A percentile compares a stretch with the other conserved stretches of the same genome.
These are phyloP conservation scores for Eilema depressum DNA, from an alignment of 2,888 invertebrate species.

Conservation along the genomic window DNA sequence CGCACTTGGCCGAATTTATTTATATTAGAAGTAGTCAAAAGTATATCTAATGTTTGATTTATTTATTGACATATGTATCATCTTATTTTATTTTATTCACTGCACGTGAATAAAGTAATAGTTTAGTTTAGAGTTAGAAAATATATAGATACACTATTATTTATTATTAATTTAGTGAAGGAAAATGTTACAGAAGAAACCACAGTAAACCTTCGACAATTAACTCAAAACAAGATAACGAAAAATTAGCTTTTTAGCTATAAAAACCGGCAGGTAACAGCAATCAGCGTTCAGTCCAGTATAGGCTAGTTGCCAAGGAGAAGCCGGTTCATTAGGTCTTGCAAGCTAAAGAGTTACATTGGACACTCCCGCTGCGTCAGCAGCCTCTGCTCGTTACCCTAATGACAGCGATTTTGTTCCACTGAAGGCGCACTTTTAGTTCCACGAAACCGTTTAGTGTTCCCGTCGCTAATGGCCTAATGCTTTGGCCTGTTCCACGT, in stretches of 20 bases:
- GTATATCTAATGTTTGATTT: too few species aligned
- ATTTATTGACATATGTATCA: too few species aligned
- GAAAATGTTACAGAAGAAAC: neutral
- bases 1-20: too few species aligned
- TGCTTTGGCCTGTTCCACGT: slow-evolving; percentile 70
- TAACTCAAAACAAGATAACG: slow-evolving; percentile 29
- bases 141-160: neutral
- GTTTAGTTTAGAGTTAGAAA: too few species aligned
- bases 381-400: slow-evolving; percentile 81
- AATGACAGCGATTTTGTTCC: slow-evolving; percentile 84
- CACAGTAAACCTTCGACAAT: neutral
- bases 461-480: slow-evolving; percentile 79
- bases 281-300: slow-evolving; percentile 62
- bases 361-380: slow-evolving; percentile 77
- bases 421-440: slow-evolving; percentile 80
- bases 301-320: slow-evolving; percentile 69
- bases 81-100: too few species aligned
- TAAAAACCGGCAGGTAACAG: slow-evolving; percentile 53
- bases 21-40: too few species aligned
- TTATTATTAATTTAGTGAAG: neutral
- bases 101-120: too few species aligned
- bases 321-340: slow-evolving; percentile 79
- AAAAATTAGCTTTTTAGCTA: slow-evolving; percentile 58
- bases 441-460: slow-evolving; percentile 77
- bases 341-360: slow-evolving; percentile 75